A percentile compares a stretch with the other conserved stretches of the same genome.
These are phyloP conservation scores for Thalassaphorura encarpata DNA, from an alignment of 1,140 invertebrate species.

Conservation along the genomic window DNA sequence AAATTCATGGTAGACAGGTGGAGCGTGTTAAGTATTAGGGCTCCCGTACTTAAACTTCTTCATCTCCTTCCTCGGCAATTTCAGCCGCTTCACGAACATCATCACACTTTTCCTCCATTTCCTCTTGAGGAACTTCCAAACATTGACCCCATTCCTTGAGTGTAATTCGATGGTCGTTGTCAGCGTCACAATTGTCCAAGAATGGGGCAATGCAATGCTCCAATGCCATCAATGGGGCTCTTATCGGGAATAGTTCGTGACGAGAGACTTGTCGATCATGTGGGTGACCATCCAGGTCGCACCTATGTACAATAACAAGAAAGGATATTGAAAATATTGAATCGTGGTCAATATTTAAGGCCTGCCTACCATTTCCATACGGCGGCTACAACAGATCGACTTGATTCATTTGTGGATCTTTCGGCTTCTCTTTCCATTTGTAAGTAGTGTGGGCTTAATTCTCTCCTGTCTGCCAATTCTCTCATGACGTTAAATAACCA, in stretches of 20 bases:
- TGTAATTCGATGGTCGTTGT: constrained; percentile 80
- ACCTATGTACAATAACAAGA: too few relatives aligned
- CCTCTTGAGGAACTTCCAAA: constrained; percentile 66
- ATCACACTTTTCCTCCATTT: constrained; percentile 50
- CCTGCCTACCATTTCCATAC: constrained; percentile 99
- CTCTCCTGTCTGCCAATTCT: constrained; percentile 79
- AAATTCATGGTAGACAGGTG: too few relatives aligned
- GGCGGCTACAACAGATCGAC: constrained; percentile 79
- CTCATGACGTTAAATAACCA: constrained; percentile 96
- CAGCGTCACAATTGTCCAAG: constrained; percentile 72
- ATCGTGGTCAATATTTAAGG: not conserved
- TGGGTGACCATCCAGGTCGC: constrained; percentile 62
- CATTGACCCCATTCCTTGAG: constrained; percentile 86
- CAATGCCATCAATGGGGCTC: constrained; percentile 78
- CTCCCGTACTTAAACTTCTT: constrained; percentile 9
- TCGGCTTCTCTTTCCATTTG: constrained; percentile 81
- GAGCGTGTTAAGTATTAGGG: too few relatives aligned
- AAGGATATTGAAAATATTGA: not conserved
- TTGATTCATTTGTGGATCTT: constrained; percentile 55
- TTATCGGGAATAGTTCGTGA: constrained; percentile 88
- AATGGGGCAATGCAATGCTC: constrained; percentile 95
- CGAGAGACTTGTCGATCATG: constrained; percentile 57
- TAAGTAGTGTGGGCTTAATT: constrained; percentile 71
- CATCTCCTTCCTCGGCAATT: constrained; percentile 9
- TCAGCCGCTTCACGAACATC: constrained; percentile 37